Evolutionary conservation across 2,113 vertebrate genomes (phyloP), one percentile per base, ranked within the genome.

Genomic region (Salvelinus namaycush): DNA sequence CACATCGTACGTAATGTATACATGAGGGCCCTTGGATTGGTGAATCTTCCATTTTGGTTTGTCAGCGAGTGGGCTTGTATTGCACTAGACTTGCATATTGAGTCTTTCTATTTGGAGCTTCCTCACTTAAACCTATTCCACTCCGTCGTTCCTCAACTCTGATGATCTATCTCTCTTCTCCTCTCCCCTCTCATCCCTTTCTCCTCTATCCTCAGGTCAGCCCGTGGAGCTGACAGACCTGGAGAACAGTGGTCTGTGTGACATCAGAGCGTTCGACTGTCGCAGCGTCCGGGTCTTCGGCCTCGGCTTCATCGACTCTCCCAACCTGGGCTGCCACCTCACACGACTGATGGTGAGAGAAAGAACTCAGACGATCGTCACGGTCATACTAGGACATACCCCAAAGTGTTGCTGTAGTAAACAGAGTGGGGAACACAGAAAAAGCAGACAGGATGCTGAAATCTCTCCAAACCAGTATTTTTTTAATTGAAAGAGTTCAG

Each of bases 291-390:
- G 78, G 0, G 90, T 90, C 24, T 89, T 91, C 0, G 91, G 91
- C 49, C 81, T 89, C 0, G 89, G 90, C n/a, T 94, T 94, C 90
- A 79, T 68, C 5, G 74, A 92, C 27, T 92, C 91, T 0, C 57
- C 81, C 13, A 65, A 74, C 54, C 93, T 96, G 75, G 89, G 72
- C 82, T 94, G 94, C 66, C 79, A 92, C 11, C 78, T 89, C 83
- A 93, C 89, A 66, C 87, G 87, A 76, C 59, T 95, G n/a, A 92
- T 80, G 73, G 94, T 95, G 86, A 93, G 84, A 12, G 4, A 44
- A 11, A 16, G 18, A 54, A 5, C 51, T 54, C 51, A 54, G 12
- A 54, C 51, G 18, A 54, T 14, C 14, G 5, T 54, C 16, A 54
- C 14, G 13, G 5, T 54, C 51, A 18, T 54, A 54, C 14, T 18